Base-by-base conservation (phyloP, 2,113 vertebrate species). In the Taurulus bubalis region DNA sequence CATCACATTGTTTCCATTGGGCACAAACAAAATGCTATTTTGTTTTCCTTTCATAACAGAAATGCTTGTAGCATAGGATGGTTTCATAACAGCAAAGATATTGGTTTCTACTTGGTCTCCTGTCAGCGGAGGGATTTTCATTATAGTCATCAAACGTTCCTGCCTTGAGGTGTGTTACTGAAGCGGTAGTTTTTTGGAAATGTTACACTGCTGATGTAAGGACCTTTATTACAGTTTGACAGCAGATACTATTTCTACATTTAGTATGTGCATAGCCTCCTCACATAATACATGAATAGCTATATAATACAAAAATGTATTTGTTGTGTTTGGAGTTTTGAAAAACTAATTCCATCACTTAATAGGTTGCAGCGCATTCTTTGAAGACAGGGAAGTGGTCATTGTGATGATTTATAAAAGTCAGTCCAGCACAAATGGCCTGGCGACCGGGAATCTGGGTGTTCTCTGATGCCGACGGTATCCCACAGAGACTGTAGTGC, bases 361-460 rank as follows among this genome's bases (percentile, higher is more conserved):
- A 70, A 85, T 68, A 69, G 42, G 73, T 85, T 20, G 30, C 51
- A 47, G 36, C 30, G 64, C 34, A 63, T 73, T 30, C 89, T 94
- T 92, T 93, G 89, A 95, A 93, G 86, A 28, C 55, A 8, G 47
- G 20, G 76, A 64, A 63, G 42, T 76, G 65, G 83, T 87, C 82
- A 69, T 20, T 4, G 8, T 20, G 65, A 85, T 86, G 75, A 91
- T 92, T 94, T 92, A 79, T 90, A 81, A 79, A 92, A 73, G 88
- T 91, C 90, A 76, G 34, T 77, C 47, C 24, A 62, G 73, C 75
- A 86, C 91, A 93, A 94, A 93, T 91, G 91, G 88, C 78, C 80
- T 66, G 71, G 65, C 38, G 22, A 73, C 30, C 3, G 40, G 82
- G 88, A 90, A 80, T 75, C 81, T 80, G 71, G 80, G 66, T 64